These are phyloP conservation scores for Lethocerus indicus DNA, from an alignment of 1,140 invertebrate species.

Conservation along the genomic window DNA sequence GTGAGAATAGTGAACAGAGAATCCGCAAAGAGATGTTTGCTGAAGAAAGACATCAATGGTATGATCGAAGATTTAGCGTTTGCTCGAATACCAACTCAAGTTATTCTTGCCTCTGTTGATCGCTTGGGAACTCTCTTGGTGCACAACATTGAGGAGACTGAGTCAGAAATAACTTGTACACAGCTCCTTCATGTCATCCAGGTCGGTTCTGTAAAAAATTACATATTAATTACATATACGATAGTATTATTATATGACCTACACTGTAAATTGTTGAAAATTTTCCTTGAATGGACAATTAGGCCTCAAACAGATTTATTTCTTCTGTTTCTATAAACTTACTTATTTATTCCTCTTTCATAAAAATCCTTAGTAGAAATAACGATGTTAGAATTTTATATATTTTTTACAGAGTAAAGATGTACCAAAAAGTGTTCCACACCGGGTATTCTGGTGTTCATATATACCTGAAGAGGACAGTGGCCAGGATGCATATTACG, in stretches of 20 bases:
- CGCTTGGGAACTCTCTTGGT: constrained; percentile 63
- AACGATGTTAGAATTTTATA: background rate
- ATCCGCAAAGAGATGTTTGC: constrained; percentile 52
- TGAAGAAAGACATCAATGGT: constrained; percentile 76
- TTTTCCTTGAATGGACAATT: background rate
- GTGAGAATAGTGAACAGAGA: constrained; percentile 64
- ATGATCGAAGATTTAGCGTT: constrained; percentile 78
- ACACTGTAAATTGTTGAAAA: background rate
- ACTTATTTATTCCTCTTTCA: background rate
- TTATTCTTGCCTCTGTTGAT: constrained; percentile 74
- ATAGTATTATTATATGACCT: background rate
- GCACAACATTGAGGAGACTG: constrained; percentile 47
- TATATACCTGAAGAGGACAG: constrained; percentile 56
- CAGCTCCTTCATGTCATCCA: constrained; percentile 29
- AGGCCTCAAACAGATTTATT: background rate
- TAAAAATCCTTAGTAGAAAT: background rate
- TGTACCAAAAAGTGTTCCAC: constrained; percentile 16
- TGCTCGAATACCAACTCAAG: constrained; percentile 55
- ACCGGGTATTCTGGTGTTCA: constrained; percentile 79
- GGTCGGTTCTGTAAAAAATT: too few relatives aligned
- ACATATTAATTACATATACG: background rate
- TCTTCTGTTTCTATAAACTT: background rate
- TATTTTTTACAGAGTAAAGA: background rate
- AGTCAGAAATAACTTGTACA: constrained; percentile 36
- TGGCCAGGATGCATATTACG: constrained; percentile 31